Conservation (phyloP, 2,888 invertebrate species). For the Chrysolina oricalcia region DNA sequence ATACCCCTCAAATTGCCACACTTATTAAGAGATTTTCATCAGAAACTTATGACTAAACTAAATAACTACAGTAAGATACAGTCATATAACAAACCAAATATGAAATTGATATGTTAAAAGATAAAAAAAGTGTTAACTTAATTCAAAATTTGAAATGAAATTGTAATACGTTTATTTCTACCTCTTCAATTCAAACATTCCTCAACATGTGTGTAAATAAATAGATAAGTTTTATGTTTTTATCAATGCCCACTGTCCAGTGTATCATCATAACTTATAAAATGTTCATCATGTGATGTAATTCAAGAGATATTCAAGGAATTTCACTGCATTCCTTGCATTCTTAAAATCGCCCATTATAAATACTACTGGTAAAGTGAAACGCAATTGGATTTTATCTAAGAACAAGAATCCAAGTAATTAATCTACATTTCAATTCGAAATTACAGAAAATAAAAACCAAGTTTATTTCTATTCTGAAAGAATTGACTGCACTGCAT, state of each 20-base stretch:
- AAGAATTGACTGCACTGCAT: conserved; percentile 9
- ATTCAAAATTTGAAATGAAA: no score
- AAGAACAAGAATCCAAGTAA: not conserved
- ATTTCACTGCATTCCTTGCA: conserved; percentile 50
- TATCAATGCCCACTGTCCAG: conserved; percentile 5
- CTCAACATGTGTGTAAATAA: not conserved
- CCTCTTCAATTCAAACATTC: not conserved
- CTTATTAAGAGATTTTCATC: no score
- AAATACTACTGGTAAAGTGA: not conserved
- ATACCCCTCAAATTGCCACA: no score
- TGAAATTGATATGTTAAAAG: no score
- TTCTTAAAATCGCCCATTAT: conserved; percentile 43
- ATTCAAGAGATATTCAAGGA: conserved; percentile 58
- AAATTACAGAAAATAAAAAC: not conserved
- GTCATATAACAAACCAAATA: no score
- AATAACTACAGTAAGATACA: no score
- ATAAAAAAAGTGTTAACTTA: no score
- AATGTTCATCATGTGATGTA: conserved; percentile 50
- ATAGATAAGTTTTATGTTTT: not conserved
- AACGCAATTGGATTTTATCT: not conserved
- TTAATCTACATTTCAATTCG: not conserved
- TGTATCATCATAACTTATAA: conserved; percentile 22
- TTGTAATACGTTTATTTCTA: no score
- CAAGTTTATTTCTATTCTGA: not conserved
- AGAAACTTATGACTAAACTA: no score